Evolutionary conservation across 2,113 vertebrate genomes (phyloP).

Genomic region (Microtus richardsoni): DNA sequence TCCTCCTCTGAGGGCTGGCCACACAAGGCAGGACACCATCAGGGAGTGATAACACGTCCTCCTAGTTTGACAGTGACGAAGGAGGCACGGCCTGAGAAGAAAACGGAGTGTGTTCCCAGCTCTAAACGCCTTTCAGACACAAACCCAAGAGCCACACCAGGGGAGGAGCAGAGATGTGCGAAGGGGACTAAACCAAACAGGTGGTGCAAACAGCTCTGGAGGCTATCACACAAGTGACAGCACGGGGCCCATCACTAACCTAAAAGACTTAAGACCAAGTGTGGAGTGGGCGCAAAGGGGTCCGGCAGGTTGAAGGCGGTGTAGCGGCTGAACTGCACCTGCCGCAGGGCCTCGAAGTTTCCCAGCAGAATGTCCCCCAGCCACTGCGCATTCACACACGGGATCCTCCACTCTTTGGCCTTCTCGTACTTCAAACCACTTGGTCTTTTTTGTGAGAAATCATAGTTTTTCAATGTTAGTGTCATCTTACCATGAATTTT

Average conservation of each 20-base stretch:
- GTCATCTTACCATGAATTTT: accelerated
- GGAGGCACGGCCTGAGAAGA: background rate
- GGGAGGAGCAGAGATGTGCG: no score
- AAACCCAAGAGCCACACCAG: background rate
- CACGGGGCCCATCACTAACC: conserved; percentile 84
- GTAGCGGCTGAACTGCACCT: conserved; percentile 94
- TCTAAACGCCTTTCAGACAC: background rate
- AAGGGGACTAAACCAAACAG: no score
- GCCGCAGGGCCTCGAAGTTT: conserved; percentile 94
- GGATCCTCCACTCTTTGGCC: conserved; percentile 98
- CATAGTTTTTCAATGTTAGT: background rate
- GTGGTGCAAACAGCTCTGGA: accelerated
- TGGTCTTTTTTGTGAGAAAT: conserved; percentile 85
- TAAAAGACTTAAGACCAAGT: conserved; percentile 92
- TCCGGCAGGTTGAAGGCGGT: conserved; percentile 92
- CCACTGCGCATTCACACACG: conserved; percentile 97
- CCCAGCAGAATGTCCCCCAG: conserved; percentile 96
- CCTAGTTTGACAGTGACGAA: no score
- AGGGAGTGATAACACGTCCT: background rate
- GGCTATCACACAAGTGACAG: background rate
- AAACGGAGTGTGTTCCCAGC: background rate
- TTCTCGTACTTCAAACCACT: conserved; percentile 96
- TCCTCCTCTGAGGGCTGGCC: background rate
- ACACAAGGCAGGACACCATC: background rate
- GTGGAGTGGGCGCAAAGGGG: conserved; percentile 92